Conservation (phyloP, 2,888 invertebrate species). For the Megastigmus dorsalis region DNA sequence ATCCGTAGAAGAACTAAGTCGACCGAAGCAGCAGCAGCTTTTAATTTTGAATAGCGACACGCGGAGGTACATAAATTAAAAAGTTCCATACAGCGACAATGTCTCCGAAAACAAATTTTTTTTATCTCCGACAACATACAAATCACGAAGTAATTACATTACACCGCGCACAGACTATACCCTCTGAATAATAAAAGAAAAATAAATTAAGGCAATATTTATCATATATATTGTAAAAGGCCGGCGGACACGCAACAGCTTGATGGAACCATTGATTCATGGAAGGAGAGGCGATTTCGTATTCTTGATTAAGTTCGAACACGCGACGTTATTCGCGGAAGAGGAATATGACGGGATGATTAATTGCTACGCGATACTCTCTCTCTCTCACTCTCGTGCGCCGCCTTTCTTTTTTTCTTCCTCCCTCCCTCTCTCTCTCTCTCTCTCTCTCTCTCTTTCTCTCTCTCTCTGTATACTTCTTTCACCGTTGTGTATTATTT, state of each 20-base stretch:
- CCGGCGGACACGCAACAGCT: constrained; percentile 21
- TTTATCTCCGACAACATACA: neutral
- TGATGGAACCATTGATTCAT: constrained; percentile 35
- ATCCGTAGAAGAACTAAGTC: no score
- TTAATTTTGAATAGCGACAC: no score
- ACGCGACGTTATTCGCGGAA: constrained; percentile 33
- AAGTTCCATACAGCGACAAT: no score
- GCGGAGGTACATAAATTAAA: no score
- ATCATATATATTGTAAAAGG: constrained; percentile 1
- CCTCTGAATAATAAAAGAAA: neutral
- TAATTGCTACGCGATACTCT: constrained; percentile 17
- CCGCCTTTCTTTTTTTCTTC: neutral
- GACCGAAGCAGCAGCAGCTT: no score
- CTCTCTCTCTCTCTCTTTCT: no score
- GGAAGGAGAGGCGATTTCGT: constrained; percentile 30
- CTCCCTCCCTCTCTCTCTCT: no score
- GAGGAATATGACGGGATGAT: constrained; percentile 35
- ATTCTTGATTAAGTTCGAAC: constrained; percentile 39
- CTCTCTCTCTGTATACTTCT: neutral
- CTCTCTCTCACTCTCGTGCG: no score
- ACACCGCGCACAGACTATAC: neutral
- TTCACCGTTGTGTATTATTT: constrained; percentile 23
- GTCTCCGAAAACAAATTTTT: neutral
- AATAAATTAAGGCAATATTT: constrained; percentile 25
- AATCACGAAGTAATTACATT: no score